Evolutionary conservation across 2,888 invertebrate genomes (phyloP), one percentile per base, ranked within the genome.

Genomic region (Globia sparganii): DNA sequence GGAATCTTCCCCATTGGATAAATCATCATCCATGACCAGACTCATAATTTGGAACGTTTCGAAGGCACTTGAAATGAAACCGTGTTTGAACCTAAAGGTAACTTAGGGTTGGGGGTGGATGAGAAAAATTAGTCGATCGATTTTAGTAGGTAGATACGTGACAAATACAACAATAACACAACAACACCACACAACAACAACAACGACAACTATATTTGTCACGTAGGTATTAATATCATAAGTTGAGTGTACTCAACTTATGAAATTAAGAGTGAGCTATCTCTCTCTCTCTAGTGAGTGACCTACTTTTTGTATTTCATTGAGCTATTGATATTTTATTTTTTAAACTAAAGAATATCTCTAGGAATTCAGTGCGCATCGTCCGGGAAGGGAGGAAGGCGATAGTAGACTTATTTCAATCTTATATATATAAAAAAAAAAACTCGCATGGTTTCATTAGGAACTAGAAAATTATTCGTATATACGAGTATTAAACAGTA

Each of bases 31-130:
- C 25, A 91, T 96, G 90, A 88, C 88, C 59, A 90, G 93, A 73
- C 90, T 96, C 40, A 93, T 96, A 75, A 72, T 91, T 79, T 96
- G 96, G 96, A 96, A 96, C 80, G 89, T 96, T 80, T 89, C 93
- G 4, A 96, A 96, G 89, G 95, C 92, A 5, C 70, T 94, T 49
- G 94, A 95, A 84, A 90, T 87, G 8, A 94, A 94, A 79, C 94
- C 95, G 9, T 21, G 62, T 21, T 87, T 95, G 72, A 90, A 96
- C 83, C 86, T 96, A 73, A 91, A 92, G 94, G 96, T 96, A 91
- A 67, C 4, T 61, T 58, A 34, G 6, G 13, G 6, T 71, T 65
- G 5, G 6, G n/a, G 9, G 31, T 78, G 3, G 21, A 34, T 2
- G 21, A 34, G 34, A 43, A 37, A 71, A 28, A 69, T 13, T 1